Percentiles rank a stretch among this genome's conserved stretches.
Evolutionary conservation across 1,140 invertebrate genomes (phyloP).

Genomic region (Chymomyza costata): DNA sequence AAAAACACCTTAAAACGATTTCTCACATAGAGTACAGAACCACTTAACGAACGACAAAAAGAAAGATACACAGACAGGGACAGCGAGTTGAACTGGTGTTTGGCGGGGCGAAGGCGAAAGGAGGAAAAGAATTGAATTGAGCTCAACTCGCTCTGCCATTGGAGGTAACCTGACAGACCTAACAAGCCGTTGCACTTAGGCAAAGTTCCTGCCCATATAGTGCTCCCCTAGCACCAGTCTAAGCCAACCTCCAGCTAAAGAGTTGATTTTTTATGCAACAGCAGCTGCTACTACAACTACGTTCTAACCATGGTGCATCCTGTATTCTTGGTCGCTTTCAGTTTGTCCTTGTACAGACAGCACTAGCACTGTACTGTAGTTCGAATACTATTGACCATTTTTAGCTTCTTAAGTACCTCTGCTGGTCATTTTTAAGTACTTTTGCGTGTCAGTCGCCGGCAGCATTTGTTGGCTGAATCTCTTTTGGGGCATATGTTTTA

Average conservation of each 20-base stretch:
- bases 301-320: background rate
- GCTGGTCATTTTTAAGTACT: slow-evolving; percentile 73
- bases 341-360: slow-evolving; percentile 46
- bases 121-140: too few relatives aligned
- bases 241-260: too few relatives aligned
- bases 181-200: slow-evolving; percentile 59
- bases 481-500: slow-evolving; percentile 66
- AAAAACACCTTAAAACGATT: slow-evolving; percentile 52
- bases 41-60: slow-evolving; percentile 16
- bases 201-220: slow-evolving; percentile 5
- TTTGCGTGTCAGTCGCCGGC: slow-evolving; percentile 57
- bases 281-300: slow-evolving; percentile 40
- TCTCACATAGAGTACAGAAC: slow-evolving; percentile 48
- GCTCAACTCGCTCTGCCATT: too few relatives aligned
- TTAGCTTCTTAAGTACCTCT: slow-evolving; percentile 69
- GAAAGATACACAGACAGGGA: slow-evolving; percentile 5
- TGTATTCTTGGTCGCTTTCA: slow-evolving; percentile 55
- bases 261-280: too few relatives aligned
- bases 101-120: too few relatives aligned
- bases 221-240: too few relatives aligned
- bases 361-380: background rate
- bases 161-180: slow-evolving; percentile 34
- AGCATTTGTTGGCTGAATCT: slow-evolving; percentile 33
- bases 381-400: slow-evolving; percentile 62
- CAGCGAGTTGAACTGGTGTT: too few relatives aligned